Conservation (phyloP, 2,888 invertebrate species). For the Chrysodeixis includens region DNA sequence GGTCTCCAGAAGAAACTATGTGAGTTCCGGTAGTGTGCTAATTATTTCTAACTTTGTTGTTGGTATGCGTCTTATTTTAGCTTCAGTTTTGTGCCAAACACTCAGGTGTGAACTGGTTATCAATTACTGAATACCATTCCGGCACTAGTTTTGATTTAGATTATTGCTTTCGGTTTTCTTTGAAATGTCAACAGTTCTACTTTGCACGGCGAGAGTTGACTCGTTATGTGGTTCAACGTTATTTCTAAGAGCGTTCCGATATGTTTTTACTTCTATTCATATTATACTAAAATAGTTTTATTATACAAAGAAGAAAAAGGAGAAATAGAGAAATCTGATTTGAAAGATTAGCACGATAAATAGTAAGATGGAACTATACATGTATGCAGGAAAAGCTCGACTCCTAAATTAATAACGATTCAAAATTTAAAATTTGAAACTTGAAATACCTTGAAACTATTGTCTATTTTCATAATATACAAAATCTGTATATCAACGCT, state of each 20-base stretch:
- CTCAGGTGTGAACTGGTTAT: constrained; percentile 78
- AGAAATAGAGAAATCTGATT: too few species aligned
- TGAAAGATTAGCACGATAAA: too few species aligned
- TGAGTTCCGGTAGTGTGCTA: constrained; percentile 38
- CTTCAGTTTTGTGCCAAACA: constrained; percentile 72
- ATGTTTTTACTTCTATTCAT: too few species aligned
- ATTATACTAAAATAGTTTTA: too few species aligned
- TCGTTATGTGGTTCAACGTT: constrained; percentile 13
- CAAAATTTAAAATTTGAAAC: too few species aligned
- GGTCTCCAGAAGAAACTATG: constrained; percentile 10
- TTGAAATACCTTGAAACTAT: too few species aligned
- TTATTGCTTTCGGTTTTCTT: constrained; percentile 56
- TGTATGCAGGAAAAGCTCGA: too few species aligned
- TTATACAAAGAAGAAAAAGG: too few species aligned
- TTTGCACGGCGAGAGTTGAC: constrained; percentile 14
- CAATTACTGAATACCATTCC: constrained; percentile 72
- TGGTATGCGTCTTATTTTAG: constrained; percentile 65
- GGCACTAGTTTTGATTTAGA: constrained; percentile 64
- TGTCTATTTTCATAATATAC: too few species aligned
- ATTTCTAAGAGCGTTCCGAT: constrained; percentile 7
- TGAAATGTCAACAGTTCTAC: constrained; percentile 60
- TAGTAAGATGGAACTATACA: too few species aligned
- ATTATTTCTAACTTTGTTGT: constrained; percentile 38
- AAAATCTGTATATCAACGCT: not conserved
- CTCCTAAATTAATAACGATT: too few species aligned